Evolutionary conservation across 2,113 vertebrate species (phyloP).

Genomic region (Castor canadensis): DNA sequence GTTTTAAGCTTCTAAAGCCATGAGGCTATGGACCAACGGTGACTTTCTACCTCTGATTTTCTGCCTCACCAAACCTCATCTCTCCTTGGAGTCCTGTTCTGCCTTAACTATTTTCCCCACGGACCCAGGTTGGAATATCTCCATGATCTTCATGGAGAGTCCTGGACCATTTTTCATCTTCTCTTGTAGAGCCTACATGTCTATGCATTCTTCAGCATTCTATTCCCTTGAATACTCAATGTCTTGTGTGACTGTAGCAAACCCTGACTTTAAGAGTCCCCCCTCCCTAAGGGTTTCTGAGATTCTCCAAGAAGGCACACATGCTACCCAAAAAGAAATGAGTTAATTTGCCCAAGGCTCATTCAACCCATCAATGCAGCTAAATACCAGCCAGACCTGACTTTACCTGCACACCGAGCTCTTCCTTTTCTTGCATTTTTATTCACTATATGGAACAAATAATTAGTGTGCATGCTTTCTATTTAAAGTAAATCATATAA

Average conservation of each 20-base stretch:
- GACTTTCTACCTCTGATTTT: background rate
- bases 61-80: background rate
- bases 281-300: background rate
- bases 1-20: background rate
- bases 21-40: background rate
- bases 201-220: background rate
- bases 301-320: background rate
- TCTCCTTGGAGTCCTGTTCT: background rate
- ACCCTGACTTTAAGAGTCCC: background rate
- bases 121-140: background rate
- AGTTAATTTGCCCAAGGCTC: background rate
- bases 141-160: background rate
- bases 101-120: background rate
- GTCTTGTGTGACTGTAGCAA: background rate
- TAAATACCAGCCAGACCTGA: background rate
- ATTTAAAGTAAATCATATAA: constrained; percentile 24
- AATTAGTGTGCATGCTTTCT: background rate
- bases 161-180: background rate
- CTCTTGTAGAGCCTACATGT: background rate
- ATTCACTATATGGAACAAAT: background rate
- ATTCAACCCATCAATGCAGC: background rate
- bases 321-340: background rate
- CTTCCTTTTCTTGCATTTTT: background rate
- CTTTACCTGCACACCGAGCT: background rate
- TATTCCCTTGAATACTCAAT: background rate